Base-by-base conservation (phyloP, 2,113 vertebrate species). In the Heterochromis multidens region DNA sequence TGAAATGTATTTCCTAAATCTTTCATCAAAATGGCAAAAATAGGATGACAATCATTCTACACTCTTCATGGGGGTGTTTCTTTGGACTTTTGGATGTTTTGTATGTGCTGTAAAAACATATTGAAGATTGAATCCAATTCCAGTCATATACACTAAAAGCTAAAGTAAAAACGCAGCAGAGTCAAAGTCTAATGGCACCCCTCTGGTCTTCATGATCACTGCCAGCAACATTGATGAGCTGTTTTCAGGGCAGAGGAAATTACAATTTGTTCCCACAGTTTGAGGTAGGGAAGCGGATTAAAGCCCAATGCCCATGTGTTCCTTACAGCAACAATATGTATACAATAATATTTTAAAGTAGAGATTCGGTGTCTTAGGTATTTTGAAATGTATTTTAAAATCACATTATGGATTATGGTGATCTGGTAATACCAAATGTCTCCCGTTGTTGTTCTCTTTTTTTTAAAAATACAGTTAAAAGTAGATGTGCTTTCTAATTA, bases 221-320 rank as follows among this genome's bases (percentile, higher is more conserved):
- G 21, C 76, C 60, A 70, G 49, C 49, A 79, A 80, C 40, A 77
- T n/a, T 77, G 60, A 91, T 62, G 81, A 86, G 58, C 57, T 65
- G 61, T 37, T 63, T 23, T 65, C n/a, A 67, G 35, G 35, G 63
- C 35, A 43, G 63, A 43, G 63, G 35, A 43, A 67, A 67, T 21
- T 9, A 21, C 19, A 52, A 4, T 43, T 5, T 43, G 63, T 43
- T 67, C n/a, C 63, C 13, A 4, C 0, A 25, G 62, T 17, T 67
- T 43, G 35, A 43, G 54, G 54, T 11, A 23, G 10, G 19, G 21
- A 56, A 10, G 35, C 19, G 14, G 35, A 25, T 23, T 5, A 23
- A 65, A 65, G 62, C 33, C 19, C 61, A 29, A 61, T 14, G 33
- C 1, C 67, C 43, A 43, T 11, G 2, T 60, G 40, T 58, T 10